Evolutionary conservation across 2,888 invertebrate species (phyloP), one percentile per base, ranked within the genome.

Genomic region (Acanthacorydalis orientalis): DNA sequence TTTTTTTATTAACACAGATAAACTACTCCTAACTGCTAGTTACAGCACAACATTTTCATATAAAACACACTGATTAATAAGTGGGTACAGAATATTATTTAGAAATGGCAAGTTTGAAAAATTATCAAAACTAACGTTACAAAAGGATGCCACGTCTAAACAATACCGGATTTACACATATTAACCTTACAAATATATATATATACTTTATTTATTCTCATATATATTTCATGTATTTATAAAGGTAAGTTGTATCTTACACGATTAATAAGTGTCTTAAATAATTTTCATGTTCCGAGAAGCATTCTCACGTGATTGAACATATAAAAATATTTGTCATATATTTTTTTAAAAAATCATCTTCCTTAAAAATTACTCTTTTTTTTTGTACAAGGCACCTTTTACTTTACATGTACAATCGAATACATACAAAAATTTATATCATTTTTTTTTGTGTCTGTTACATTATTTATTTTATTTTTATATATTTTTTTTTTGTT

Each of bases 321-420:
- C 77, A 77, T 77, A 77, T 74, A 77, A 75, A 78, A 78, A 78
- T 77, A 75, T 75, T 73, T 71, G 71, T 56, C 66, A 65, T 65
- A 65, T 53, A 64, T 68, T 73, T 75, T 70, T 73, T 71, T 75
- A 77, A 77, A 75, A 78, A 78, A 78, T 76, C 74, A 75, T 71
- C 72, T 64, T 67, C 68, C 75, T 76, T 77, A 77, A 73, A 43
- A 47, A 71, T 71, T 69, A 68, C 73, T 74, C 75, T 60, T 61
- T 53, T 55, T 54, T 54, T 56, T 57, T 57, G 63, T 63, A 60
- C 65, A 68, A 68, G 68, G 68, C 68, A 68, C 68, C 67, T 64
- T 65, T 63, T 60, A 47, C 47, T 47, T 47, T 47, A 31, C 32
- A 45, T 23, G 31, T 37, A 31, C 44, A 33, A 15, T 39, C 39